These are phyloP conservation scores for Diorhabda sublineata DNA, from an alignment of 1,140 invertebrate species.

Conservation along the genomic window DNA sequence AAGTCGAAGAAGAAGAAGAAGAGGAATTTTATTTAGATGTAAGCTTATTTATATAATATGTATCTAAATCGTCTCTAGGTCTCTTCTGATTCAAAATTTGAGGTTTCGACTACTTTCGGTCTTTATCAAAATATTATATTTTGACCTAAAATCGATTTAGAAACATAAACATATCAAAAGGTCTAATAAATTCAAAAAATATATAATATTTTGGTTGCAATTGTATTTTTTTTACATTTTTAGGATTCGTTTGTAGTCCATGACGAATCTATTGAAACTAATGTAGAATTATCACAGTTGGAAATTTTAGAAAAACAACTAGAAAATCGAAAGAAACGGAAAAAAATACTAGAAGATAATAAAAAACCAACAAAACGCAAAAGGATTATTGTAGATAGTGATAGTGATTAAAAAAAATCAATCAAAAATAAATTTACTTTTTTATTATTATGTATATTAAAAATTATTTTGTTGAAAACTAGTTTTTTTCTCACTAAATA, in stretches of 20 bases:
- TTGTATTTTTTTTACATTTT: constrained; percentile 22
- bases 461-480: neutral
- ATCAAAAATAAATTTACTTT: too few relatives aligned
- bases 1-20: constrained; percentile 23
- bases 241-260: constrained; percentile 43
- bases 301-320: constrained; percentile 38
- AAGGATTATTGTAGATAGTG: constrained; percentile 30
- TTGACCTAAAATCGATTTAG: too few relatives aligned
- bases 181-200: neutral
- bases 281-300: constrained; percentile 34
- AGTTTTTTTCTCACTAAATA: constrained; percentile 1
- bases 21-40: constrained; percentile 37
- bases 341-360: constrained; percentile 22
- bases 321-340: constrained; percentile 30
- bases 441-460: constrained; percentile 2
- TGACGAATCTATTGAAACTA: constrained; percentile 18
- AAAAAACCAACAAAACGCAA: constrained; percentile 25
- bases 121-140: too few relatives aligned
- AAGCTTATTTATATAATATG: constrained; percentile 19
- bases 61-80: neutral
- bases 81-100: neutral
- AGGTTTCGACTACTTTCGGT: neutral
- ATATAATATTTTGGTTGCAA: neutral
- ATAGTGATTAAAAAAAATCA: constrained; percentile 27
- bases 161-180: neutral